Percentiles rank a stretch among this genome's conserved stretches.
These are phyloP conservation scores for Ondatra zibethicus DNA, from an alignment of 2,113 vertebrate genomes.

Conservation along the genomic window DNA sequence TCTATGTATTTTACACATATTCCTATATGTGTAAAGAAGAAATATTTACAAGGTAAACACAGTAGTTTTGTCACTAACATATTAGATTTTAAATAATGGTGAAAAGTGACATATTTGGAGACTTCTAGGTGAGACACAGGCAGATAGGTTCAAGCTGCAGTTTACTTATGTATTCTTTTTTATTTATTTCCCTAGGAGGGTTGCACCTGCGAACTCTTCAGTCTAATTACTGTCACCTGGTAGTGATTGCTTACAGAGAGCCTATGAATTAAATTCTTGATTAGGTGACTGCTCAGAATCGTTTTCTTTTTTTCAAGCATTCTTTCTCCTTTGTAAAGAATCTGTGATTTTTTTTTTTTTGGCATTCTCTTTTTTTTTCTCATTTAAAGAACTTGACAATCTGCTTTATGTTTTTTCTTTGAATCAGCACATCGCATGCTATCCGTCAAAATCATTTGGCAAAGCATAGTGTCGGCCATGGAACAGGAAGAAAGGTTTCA, in stretches of 20 bases:
- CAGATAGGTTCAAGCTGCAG: neutral
- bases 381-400: conserved; percentile 39
- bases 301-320: neutral
- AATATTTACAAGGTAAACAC: neutral
- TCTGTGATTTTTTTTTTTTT: neutral
- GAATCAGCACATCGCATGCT: neutral
- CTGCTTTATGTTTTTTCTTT: conserved; percentile 53
- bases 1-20: neutral
- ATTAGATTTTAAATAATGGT: neutral
- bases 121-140: neutral
- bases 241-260: conserved; percentile 56
- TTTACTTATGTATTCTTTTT: conserved; percentile 13
- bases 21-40: neutral
- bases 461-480: conserved; percentile 48
- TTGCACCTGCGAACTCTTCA: conserved; percentile 71
- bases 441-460: conserved; percentile 65
- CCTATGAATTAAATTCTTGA: conserved; percentile 70
- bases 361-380: neutral
- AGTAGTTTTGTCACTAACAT: neutral
- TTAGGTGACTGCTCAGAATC: conserved; percentile 53
- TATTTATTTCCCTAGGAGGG: neutral
- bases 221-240: conserved; percentile 73
- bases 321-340: conserved; percentile 48
- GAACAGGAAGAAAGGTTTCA: conserved; percentile 66
- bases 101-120: neutral